A percentile compares a stretch with the other conserved stretches of the same genome.
These are phyloP conservation scores for Melanotaenia boesemani DNA, from an alignment of 2,797 vertebrate genomes.

Conservation along the genomic window DNA sequence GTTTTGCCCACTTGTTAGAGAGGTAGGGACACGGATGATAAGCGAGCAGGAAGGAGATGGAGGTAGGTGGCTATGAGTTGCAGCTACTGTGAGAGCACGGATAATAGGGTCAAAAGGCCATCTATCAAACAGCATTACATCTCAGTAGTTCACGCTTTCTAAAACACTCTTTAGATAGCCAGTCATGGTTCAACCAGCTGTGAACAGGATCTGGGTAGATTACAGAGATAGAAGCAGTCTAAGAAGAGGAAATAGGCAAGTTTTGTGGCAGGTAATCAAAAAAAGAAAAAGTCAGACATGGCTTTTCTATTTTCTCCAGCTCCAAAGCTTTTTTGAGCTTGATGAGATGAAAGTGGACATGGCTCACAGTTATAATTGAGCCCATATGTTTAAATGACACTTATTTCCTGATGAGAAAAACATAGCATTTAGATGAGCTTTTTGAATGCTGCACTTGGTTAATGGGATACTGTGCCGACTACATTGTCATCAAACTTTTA, in stretches of 20 bases:
- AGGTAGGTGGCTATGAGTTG: conserved; percentile 20
- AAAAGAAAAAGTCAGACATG: conserved; percentile 3
- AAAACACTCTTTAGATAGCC: conserved; percentile 18
- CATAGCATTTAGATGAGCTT: conserved; percentile 13
- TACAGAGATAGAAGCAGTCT: conserved; percentile 27
- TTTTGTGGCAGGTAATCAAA: conserved; percentile 21
- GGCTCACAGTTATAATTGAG: conserved; percentile 24
- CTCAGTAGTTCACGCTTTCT: conserved; percentile 12
- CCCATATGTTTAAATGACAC: conserved; percentile 23
- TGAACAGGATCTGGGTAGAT: conserved; percentile 18
- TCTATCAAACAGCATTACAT: conserved; percentile 58
- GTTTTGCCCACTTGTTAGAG: conserved; percentile 44
- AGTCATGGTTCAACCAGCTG: conserved; percentile 26
- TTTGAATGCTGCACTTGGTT: conserved; percentile 11
- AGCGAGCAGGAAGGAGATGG: conserved; percentile 1
- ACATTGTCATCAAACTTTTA: conserved; percentile 77
- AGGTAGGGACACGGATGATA: conserved; percentile 39
- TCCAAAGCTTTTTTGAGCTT: neutral
- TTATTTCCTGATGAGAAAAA: conserved; percentile 18
- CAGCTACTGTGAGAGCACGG: conserved; percentile 20
- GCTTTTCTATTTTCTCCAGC: conserved; percentile 7
- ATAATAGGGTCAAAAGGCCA: conserved; percentile 68
- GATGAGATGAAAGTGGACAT: conserved; percentile 9
- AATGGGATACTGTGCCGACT: conserved; percentile 32
- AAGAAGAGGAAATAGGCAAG: conserved; percentile 10